A percentile compares a stretch with the other conserved stretches of the same genome.
These are phyloP conservation scores for Cyclopterus lumpus DNA, from an alignment of 2,797 vertebrate genomes.

Conservation along the genomic window DNA sequence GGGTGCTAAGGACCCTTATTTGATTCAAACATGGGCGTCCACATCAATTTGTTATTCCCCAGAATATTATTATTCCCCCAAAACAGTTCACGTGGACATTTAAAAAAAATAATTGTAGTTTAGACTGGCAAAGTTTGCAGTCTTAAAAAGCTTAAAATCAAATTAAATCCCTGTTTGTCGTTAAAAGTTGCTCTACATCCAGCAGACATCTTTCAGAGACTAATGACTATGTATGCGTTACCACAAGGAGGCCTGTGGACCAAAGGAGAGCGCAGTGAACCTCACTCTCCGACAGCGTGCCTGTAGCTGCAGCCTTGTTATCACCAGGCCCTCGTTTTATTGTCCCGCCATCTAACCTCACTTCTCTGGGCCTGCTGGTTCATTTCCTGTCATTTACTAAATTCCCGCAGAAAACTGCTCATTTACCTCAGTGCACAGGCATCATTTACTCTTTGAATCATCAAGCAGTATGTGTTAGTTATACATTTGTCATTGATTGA, in stretches of 20 bases:
- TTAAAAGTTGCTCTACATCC: conserved; percentile 48
- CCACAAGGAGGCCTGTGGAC: conserved; percentile 47
- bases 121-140: conserved; percentile 55
- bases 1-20: conserved; percentile 50
- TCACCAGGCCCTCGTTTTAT: conserved; percentile 56
- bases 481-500: conserved; percentile 1
- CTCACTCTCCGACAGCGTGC: conserved; percentile 42
- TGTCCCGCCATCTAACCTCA: conserved; percentile 51
- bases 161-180: conserved; percentile 48
- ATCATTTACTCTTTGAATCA: conserved; percentile 11
- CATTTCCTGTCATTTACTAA: conserved; percentile 59
- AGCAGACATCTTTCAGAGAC: conserved; percentile 49
- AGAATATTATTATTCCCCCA: too few species aligned
- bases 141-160: conserved; percentile 55
- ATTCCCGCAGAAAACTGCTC: conserved; percentile 32
- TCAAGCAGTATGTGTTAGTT: too few species aligned
- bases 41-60: neutral
- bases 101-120: conserved; percentile 41
- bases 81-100: conserved; percentile 39
- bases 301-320: conserved; percentile 62
- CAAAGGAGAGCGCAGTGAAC: conserved; percentile 59
- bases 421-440: conserved; percentile 10
- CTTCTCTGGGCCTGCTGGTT: conserved; percentile 24
- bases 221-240: conserved; percentile 63
- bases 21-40: conserved; percentile 19